Conservation (phyloP, 2,113 vertebrate genomes). For the human (Homo sapiens) region GRCh38 chr2:48597501-48598000, state of each 20-base stretch:
- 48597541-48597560: neutral
- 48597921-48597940: neutral
- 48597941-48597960: neutral
- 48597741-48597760: slow-evolving; percentile 72
- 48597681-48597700: slow-evolving; percentile 36
- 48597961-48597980: neutral
- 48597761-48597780: slow-evolving; percentile 60
- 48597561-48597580: neutral
- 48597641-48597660: slow-evolving; percentile 3
- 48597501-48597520: neutral
- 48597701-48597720: slow-evolving; percentile 56
- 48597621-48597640: neutral
- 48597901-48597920: neutral
- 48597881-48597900: neutral
- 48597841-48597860: slow-evolving; percentile 28
- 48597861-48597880: neutral
- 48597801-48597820: slow-evolving; percentile 63
- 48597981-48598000: neutral
- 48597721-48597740: slow-evolving; percentile 64
- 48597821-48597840: slow-evolving; percentile 56
- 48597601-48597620: neutral
- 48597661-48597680: slow-evolving; percentile 2
- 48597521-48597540: neutral
- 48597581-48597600: neutral
- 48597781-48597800: slow-evolving; percentile 20